Percentiles rank a stretch among this genome's conserved stretches.
These are phyloP conservation scores for Drepana arcuata DNA, from an alignment of 1,140 invertebrate species.

Conservation along the genomic window DNA sequence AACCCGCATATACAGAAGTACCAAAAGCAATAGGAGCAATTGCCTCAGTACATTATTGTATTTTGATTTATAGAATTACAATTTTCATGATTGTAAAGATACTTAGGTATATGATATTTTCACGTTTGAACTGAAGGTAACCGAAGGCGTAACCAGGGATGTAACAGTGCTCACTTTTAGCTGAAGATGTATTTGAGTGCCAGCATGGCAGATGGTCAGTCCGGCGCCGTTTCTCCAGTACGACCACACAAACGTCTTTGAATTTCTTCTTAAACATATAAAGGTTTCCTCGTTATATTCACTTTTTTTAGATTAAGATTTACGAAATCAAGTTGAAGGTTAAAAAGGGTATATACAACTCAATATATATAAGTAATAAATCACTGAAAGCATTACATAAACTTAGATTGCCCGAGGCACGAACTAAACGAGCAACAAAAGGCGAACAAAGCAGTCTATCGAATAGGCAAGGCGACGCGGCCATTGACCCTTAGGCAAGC, in stretches of 20 bases:
- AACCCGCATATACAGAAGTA: constrained; percentile 1
- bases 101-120: not conserved
- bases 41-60: not conserved
- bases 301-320: not conserved
- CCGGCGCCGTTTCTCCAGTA: not conserved
- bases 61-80: not conserved
- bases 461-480: constrained; percentile 28
- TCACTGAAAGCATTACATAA: constrained; percentile 2
- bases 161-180: too few species aligned
- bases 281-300: not conserved
- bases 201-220: not conserved
- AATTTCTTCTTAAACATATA: not conserved
- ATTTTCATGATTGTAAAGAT: not conserved
- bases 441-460: constrained; percentile 34
- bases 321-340: not conserved
- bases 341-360: too few species aligned
- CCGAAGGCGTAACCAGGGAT: too few species aligned
- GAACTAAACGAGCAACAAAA: constrained; percentile 19
- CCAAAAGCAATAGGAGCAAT: not conserved
- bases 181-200: too few species aligned
- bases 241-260: not conserved
- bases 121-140: too few species aligned
- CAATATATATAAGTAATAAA: too few species aligned
- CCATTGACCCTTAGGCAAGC: constrained; percentile 30
- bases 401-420: constrained; percentile 9